These are phyloP conservation scores for Pollachius pollachius DNA, from an alignment of 2,113 vertebrate species.

Conservation along the genomic window DNA sequence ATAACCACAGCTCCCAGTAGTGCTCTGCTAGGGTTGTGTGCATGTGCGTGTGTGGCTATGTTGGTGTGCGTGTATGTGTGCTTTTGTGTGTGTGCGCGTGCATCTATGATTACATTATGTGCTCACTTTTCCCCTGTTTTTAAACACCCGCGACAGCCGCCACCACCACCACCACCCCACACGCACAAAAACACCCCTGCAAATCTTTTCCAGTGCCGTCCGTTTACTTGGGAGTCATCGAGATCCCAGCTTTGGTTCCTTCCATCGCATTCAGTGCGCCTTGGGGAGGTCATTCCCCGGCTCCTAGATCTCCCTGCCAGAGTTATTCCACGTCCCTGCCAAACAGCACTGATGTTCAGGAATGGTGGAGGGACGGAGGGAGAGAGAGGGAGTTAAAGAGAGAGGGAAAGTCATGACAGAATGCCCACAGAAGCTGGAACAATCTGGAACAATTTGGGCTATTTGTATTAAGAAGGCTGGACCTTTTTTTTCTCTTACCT, in stretches of 20 bases:
- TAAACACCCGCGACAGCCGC: background rate
- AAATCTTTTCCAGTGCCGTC: conserved; percentile 31
- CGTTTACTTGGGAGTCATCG: conserved; percentile 13
- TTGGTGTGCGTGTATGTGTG: background rate
- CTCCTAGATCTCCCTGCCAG: conserved; percentile 23
- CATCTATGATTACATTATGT: conserved; percentile 4
- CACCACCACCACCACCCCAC: too few species aligned
- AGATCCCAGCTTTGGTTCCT: conserved; percentile 7
- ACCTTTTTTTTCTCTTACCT: conserved; percentile 9
- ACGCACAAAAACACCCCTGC: too few species aligned
- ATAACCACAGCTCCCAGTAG: conserved; percentile 19
- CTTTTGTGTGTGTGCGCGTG: background rate
- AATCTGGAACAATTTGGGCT: conserved; percentile 40
- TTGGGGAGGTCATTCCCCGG: conserved; percentile 31
- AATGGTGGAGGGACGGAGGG: conserved; percentile 8
- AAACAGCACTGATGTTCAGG: conserved; percentile 48
- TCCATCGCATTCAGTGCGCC: background rate
- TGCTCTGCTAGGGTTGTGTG: conserved; percentile 8
- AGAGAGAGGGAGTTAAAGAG: background rate
- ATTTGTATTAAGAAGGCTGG: conserved; percentile 34
- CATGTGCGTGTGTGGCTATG: background rate
- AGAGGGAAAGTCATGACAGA: conserved; percentile 16
- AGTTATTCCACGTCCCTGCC: conserved; percentile 26
- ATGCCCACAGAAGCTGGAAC: conserved; percentile 28
- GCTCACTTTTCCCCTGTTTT: conserved; percentile 19